Percentiles rank a stretch among this genome's conserved stretches.
Conservation (phyloP, 1,140 invertebrate species). For the Bombyx mandarina region DNA sequence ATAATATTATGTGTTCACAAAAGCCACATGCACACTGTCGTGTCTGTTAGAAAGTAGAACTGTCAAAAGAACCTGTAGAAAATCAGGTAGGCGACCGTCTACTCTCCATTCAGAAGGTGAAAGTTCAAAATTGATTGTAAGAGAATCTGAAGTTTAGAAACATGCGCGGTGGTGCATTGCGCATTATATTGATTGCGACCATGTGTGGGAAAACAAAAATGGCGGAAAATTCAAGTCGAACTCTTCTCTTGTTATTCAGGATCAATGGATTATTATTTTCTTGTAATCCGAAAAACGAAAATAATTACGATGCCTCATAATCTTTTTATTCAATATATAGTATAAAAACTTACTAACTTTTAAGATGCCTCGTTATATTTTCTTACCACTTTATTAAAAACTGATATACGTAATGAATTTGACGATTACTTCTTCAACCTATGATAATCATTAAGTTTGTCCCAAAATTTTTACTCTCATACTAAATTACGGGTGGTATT, state of each 20-base stretch:
- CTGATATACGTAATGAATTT: too few relatives aligned
- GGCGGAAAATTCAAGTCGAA: slow-evolving; percentile 48
- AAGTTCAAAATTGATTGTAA: slow-evolving; percentile 13
- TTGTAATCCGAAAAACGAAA: too few relatives aligned
- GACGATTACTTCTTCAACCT: too few relatives aligned
- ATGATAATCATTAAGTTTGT: too few relatives aligned
- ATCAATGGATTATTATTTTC: background rate
- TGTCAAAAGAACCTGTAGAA: slow-evolving; percentile 43
- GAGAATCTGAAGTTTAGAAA: slow-evolving; percentile 27
- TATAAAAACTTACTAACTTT: too few relatives aligned
- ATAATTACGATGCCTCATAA: too few relatives aligned
- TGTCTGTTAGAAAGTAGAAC: slow-evolving; percentile 33
- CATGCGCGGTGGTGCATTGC: slow-evolving; percentile 65
- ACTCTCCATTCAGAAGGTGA: slow-evolving; percentile 2
- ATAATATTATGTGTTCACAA: slow-evolving; percentile 2
- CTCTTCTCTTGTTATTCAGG: background rate
- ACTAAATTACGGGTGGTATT: too few relatives aligned
- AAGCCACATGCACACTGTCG: slow-evolving; percentile 16
- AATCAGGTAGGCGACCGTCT: slow-evolving; percentile 12
- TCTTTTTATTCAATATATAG: too few relatives aligned
- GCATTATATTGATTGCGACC: slow-evolving; percentile 66
- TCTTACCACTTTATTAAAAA: too few relatives aligned
- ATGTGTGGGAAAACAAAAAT: slow-evolving; percentile 50
- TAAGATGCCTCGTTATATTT: too few relatives aligned
- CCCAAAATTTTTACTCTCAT: too few relatives aligned